phyloP scores from a whole-genome alignment of 2,113 vertebrate species.

The Ciconia stormi region DNA sequence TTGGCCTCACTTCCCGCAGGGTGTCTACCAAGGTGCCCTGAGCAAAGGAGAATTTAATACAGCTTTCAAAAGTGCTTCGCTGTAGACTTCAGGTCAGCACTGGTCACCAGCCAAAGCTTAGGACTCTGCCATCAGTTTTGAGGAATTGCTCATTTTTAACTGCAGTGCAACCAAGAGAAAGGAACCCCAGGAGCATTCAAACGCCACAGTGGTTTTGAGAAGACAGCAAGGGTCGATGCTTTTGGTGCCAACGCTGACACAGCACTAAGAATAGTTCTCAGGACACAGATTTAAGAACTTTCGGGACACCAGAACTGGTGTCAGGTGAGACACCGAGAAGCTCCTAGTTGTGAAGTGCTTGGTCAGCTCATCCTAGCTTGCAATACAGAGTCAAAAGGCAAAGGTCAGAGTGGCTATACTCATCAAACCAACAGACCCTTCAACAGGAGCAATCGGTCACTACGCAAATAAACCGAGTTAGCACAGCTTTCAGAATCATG shows the following conservation, averaged over 20 bases:
- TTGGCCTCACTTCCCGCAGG: conserved; percentile 87
- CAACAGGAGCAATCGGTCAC: not conserved
- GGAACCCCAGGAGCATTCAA: not conserved
- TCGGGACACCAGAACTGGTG: not conserved
- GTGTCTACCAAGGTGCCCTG: conserved; percentile 89
- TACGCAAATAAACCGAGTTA: not conserved
- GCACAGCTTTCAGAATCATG: not conserved
- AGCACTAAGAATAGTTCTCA: not conserved
- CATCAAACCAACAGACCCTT: not conserved
- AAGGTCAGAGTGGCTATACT: not conserved
- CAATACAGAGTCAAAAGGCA: not conserved
- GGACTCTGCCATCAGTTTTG: not conserved
- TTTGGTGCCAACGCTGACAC: not conserved
- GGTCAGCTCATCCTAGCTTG: not conserved
- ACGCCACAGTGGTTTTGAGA: not conserved
- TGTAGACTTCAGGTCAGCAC: not conserved
- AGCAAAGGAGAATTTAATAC: not conserved
- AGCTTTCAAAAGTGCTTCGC: not conserved
- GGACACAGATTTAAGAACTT: not conserved
- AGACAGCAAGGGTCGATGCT: not conserved
- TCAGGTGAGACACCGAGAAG: not conserved
- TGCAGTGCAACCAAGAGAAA: not conserved
- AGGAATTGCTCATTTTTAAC: not conserved
- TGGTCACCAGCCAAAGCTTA: too few relatives aligned
- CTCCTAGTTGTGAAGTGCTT: not conserved